Percentiles rank a stretch among this genome's conserved stretches.
Conservation (phyloP, 2,888 invertebrate genomes). For the Melieria crassipennis region DNA sequence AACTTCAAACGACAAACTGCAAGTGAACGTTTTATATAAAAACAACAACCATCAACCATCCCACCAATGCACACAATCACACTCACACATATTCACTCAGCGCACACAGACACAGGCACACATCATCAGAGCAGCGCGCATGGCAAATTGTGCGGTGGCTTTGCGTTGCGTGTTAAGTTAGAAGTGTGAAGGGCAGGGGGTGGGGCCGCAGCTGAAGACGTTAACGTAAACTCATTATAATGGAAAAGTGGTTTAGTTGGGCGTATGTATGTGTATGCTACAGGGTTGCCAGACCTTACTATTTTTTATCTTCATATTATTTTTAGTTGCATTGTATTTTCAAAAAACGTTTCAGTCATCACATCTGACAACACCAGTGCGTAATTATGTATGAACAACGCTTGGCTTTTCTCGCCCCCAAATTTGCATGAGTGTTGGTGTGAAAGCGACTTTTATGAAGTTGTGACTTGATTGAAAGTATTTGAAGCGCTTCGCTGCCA, state of each 20-base stretch:
- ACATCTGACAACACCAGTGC: too few species aligned
- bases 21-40: too few species aligned
- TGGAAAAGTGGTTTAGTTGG: not conserved
- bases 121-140: not conserved
- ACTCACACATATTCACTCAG: not conserved
- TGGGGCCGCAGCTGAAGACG: not conserved
- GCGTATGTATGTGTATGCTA: not conserved
- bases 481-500: not conserved
- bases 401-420: too few species aligned
- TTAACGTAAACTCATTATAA: constrained; percentile 1
- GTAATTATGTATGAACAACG: too few species aligned
- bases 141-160: not conserved
- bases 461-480: not conserved
- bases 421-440: not conserved
- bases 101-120: not conserved
- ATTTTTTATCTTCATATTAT: too few species aligned
- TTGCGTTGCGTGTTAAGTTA: too few species aligned
- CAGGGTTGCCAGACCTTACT: too few species aligned
- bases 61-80: not conserved
- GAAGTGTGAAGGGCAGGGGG: not conserved
- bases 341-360: too few species aligned
- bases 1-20: too few species aligned
- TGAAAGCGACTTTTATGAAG: not conserved
- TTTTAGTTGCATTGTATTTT: too few species aligned
- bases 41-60: too few species aligned